Conservation (phyloP, 1,140 invertebrate species). For the Drosophila fuyamai region DNA sequence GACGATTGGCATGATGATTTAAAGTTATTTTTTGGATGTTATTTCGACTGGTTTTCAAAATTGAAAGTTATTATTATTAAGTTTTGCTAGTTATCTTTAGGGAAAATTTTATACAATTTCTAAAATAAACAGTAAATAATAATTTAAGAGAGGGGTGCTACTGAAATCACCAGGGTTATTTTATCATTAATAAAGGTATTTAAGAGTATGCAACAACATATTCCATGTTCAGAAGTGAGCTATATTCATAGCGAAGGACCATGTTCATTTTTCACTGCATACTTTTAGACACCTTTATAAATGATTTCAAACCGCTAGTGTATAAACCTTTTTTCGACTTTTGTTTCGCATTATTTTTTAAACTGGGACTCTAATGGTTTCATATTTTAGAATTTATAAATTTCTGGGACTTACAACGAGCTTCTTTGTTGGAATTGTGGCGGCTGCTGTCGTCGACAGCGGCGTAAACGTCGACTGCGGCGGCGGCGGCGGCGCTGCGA, state of each 20-base stretch:
- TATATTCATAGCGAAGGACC: too few species aligned
- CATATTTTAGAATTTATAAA: background rate
- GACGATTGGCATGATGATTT: too few species aligned
- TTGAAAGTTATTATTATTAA: too few species aligned
- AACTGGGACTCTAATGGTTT: too few species aligned
- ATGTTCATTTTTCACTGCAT: background rate
- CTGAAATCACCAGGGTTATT: background rate
- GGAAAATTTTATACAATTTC: background rate
- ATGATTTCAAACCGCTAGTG: background rate
- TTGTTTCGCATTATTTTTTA: too few species aligned
- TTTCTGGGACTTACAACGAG: slow-evolving; percentile 78
- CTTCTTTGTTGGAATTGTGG: slow-evolving; percentile 85
- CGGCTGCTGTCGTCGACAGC: slow-evolving; percentile 78
- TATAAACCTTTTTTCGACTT: too few species aligned
- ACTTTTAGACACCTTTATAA: background rate
- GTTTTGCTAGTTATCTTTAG: too few species aligned
- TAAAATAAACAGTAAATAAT: too few species aligned
- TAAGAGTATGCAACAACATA: background rate
- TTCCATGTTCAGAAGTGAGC: too few species aligned
- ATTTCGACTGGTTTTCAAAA: too few species aligned
- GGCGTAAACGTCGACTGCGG: slow-evolving; percentile 71
- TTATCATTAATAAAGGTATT: background rate
- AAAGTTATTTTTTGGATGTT: too few species aligned
- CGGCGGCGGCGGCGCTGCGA: slow-evolving; percentile 56
- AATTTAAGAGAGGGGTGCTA: background rate